Percentiles rank a stretch among this genome's conserved stretches.
These are phyloP conservation scores for Muscidifurax raptorellus DNA, from an alignment of 1,140 invertebrate species.

Conservation along the genomic window DNA sequence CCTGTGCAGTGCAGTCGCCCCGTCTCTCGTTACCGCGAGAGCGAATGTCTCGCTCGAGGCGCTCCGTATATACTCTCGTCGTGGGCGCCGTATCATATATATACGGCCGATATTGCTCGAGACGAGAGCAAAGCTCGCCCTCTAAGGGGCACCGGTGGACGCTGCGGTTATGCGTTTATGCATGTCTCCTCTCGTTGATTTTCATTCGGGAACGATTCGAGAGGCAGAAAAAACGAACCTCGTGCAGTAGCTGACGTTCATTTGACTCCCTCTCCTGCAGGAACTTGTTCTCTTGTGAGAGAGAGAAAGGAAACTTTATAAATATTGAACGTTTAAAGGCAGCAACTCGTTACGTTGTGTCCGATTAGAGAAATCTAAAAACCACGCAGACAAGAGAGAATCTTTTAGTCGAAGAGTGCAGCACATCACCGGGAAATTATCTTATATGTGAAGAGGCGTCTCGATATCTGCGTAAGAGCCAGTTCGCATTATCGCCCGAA, in stretches of 20 bases:
- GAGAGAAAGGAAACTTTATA: conserved; percentile 39
- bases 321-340: conserved; percentile 34
- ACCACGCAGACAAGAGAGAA: neutral
- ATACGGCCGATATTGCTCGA: conserved; percentile 3
- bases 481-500: conserved; percentile 7
- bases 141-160: neutral
- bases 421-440: conserved; percentile 2
- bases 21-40: conserved; percentile 17
- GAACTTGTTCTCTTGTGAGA: conserved; percentile 19
- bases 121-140: neutral
- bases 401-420: no score
- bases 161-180: conserved; percentile 17
- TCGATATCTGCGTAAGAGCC: conserved; percentile 9
- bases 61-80: neutral
- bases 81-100: conserved; percentile 8
- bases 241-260: neutral
- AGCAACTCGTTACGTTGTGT: conserved; percentile 21
- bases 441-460: neutral
- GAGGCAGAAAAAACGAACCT: conserved; percentile 2
- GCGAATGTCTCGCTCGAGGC: neutral
- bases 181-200: conserved; percentile 34
- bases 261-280: conserved; percentile 17
- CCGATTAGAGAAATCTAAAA: conserved; percentile 37
- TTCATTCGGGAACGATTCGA: conserved; percentile 30
- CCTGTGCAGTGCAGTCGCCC: neutral